Base-by-base conservation (phyloP, 37 sponge, comb jelly and placozoan genomes). In the Mnemiopsis leidyi region DNA sequence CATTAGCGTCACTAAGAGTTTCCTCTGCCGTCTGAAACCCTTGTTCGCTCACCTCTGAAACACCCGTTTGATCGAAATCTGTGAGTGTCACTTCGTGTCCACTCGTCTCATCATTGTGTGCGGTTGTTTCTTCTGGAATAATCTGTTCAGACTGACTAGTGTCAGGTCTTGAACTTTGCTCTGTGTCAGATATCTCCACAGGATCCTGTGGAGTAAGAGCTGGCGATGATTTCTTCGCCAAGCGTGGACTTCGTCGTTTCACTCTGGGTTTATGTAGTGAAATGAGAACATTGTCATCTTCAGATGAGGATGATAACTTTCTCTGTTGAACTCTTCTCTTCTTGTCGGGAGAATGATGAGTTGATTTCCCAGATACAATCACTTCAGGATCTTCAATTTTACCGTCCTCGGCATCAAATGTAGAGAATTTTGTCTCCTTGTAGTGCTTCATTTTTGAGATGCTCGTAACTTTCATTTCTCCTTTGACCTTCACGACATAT, bases 381-480 rank as follows among this genome's bases (percentile, higher is more conserved):
- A 48, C 61, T 48, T 13, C 61, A 48, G 61, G 61, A 18, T 48
- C 13, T 5, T 48, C 9, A 48, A 13, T 48, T 18, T 5, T 18
- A 18, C 13, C 61, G 13, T 5, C 61, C 5, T 13, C 13, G 13
- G 61, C 13, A 18, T 48, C 13, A 5, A 48, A 18, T 13, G 9
- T 48, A 18, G 61, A 48, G 13, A 48, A 85, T 21, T 39, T 38
- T 39, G 38, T 85, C 20, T 18, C 16, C 3, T 20, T 40, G 24
- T 85, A 85, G 38, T 39, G 16, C 29, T 85, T 85, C 61, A 85
- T 40, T 39, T 85, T 85, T 38, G 90, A 40, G 23, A 85, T 85
- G 48, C 35, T 85, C 5, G 23, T 26, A 3, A 85, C 90, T 33
- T 85, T 85, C 30, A 16, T 38, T 23, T 28, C 48, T 16, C 90